Evolutionary conservation across 2,113 vertebrate species (phyloP).

Genomic region (Hippoglossus stenolepis): DNA sequence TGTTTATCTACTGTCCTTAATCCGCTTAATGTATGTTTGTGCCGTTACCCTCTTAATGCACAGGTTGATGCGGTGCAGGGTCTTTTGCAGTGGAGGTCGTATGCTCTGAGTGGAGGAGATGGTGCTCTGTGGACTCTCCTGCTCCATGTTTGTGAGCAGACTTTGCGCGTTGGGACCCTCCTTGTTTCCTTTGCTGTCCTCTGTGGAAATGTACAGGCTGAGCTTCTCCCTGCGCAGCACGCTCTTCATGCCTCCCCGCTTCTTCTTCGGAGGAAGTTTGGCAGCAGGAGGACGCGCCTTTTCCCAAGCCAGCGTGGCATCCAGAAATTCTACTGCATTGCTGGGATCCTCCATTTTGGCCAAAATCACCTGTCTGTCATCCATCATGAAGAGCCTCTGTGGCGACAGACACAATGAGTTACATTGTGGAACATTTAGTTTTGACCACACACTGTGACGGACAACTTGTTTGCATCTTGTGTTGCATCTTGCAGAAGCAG

Average conservation of each 20-base stretch:
- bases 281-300: constrained; percentile 54
- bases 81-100: constrained; percentile 78
- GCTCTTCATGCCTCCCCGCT: constrained; percentile 70
- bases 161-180: constrained; percentile 75
- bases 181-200: constrained; percentile 71
- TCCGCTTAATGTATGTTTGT: background rate
- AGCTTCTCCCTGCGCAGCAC: constrained; percentile 81
- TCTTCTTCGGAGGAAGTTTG: constrained; percentile 45
- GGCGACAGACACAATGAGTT: background rate
- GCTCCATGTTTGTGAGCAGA: constrained; percentile 84
- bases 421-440: background rate
- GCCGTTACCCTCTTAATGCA: constrained; percentile 78
- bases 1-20: background rate
- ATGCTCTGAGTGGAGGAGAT: constrained; percentile 82
- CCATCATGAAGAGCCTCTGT: constrained; percentile 85
- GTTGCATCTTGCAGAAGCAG: too few species aligned
- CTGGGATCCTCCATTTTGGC: constrained; percentile 74
- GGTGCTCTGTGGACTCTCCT: constrained; percentile 85
- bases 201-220: constrained; percentile 76
- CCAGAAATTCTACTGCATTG: constrained; percentile 81
- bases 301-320: constrained; percentile 84
- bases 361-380: constrained; percentile 77
- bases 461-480: background rate
- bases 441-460: background rate
- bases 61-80: constrained; percentile 81